Base-by-base conservation (phyloP, 2,888 invertebrate genomes). In the Cotesia congregata region DNA sequence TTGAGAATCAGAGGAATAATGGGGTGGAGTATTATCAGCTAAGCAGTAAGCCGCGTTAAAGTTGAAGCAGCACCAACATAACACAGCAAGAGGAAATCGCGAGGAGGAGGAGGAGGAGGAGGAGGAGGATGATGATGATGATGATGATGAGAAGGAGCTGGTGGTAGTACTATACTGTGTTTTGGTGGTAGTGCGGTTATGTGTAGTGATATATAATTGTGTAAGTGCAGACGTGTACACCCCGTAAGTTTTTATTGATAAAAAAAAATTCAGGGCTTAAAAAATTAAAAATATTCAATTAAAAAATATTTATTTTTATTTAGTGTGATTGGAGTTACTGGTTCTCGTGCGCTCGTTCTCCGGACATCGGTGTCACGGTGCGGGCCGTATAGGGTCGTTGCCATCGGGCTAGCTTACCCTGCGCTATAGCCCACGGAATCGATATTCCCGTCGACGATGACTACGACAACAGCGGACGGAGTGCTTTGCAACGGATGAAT, bases 311-410 rank as follows among this genome's bases (percentile, higher is more conserved):
- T 50, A 4, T 50, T 12, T 50, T 65, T 65, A 65, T 59, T 59
- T 12, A 41, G n/a, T 60, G 6, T 50, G 20, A 61, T 60, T 62
- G n/a, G 6, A 70, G n/a, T 60, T 6, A 30, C 70, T 62, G n/a
- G 6, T 41, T 72, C 41, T 30, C 30, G 67, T 40, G 50, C 40
- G 17, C 40, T 74, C 59, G 59, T 65, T 62, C 50, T 60, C 64
- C 38, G 50, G 59, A 74, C 73, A 77, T 74, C 74, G 77, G 79
- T 79, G 78, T 79, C 80, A 77, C 74, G 75, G 72, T 75, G 69
- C 74, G 80, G 79, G 77, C 79, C 81, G 79, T 74, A 84, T 82
- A 87, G 87, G 87, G 87, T 88, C 87, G 87, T 87, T 88, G 87
- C 86, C 86, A 86, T 86, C 85, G 82, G 80, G 81, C 82, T 77